phyloP scores from a whole-genome alignment of 2,888 invertebrate species.

The Scaptomyza tumidula region DNA sequence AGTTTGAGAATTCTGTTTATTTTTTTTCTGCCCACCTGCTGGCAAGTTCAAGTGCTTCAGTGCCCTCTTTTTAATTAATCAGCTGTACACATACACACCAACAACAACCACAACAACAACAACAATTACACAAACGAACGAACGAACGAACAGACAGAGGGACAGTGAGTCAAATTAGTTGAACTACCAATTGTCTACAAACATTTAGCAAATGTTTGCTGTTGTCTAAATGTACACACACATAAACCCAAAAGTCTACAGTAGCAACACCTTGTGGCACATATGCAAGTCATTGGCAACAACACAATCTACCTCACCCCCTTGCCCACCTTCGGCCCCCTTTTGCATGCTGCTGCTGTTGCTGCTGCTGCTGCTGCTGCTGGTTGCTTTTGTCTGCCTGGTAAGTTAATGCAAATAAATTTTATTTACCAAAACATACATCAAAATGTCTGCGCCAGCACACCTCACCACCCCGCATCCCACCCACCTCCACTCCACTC shows the following conservation, averaged over 20 bases:
- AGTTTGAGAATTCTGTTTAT: constrained; percentile 2
- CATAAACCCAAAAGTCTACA: constrained; percentile 28
- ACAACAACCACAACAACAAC: neutral
- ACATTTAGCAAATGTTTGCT: constrained; percentile 76
- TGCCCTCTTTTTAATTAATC: constrained; percentile 65
- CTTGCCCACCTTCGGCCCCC: constrained; percentile 1
- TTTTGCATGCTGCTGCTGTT: constrained; percentile 28
- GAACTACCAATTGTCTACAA: constrained; percentile 78
- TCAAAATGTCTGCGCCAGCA: constrained; percentile 78
- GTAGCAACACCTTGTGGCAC: constrained; percentile 56
- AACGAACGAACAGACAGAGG: constrained; percentile 5
- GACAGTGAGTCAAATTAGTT: constrained; percentile 71
- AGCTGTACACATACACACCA: constrained; percentile 49
- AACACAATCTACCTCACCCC: constrained; percentile 1
- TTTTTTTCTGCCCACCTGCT: constrained; percentile 41
- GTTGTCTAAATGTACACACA: constrained; percentile 43
- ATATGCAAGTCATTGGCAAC: constrained; percentile 56
- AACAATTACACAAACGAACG: neutral
- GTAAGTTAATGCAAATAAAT: constrained; percentile 83
- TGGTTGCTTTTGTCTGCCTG: constrained; percentile 56
- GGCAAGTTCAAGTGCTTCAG: constrained; percentile 46
- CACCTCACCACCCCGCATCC: constrained; percentile 38
- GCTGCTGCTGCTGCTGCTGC: constrained; percentile 24
- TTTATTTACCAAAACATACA: constrained; percentile 81
- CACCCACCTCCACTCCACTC: neutral